Percentiles rank a stretch among this genome's conserved stretches.
These are phyloP conservation scores for Gorsachius magnificus DNA, from an alignment of 2,797 vertebrate genomes.

Conservation along the genomic window DNA sequence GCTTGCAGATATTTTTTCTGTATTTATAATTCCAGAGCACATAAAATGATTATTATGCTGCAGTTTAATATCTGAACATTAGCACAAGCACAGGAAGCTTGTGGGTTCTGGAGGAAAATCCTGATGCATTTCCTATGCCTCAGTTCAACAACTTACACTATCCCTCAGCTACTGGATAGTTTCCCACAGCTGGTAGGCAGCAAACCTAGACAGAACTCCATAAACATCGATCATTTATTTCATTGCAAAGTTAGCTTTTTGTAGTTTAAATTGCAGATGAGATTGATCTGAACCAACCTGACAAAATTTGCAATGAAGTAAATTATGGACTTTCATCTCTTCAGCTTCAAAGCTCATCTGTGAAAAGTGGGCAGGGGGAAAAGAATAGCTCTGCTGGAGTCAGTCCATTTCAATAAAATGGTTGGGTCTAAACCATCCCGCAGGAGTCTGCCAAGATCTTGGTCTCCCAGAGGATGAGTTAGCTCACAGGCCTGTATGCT, in stretches of 20 bases:
- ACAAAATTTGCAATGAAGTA: not conserved
- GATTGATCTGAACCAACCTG: not conserved
- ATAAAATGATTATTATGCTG: not conserved
- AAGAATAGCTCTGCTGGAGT: not conserved
- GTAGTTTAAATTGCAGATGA: slow-evolving; percentile 21
- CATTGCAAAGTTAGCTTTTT: not conserved
- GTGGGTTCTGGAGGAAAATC: not conserved
- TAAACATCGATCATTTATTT: slow-evolving; percentile 8
- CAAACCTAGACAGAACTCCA: not conserved
- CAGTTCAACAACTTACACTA: not conserved
- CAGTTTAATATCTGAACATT: not conserved
- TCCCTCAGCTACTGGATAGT: not conserved
- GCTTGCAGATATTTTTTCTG: not conserved
- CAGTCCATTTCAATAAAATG: not conserved
- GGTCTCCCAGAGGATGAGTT: not conserved
- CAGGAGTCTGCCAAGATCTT: not conserved
- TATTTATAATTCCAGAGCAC: not conserved
- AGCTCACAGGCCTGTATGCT: not conserved
- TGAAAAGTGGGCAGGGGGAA: not conserved
- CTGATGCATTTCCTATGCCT: not conserved
- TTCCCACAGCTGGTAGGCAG: not conserved
- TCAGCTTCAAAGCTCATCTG: not conserved
- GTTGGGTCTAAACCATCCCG: not conserved
- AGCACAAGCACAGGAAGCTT: not conserved
- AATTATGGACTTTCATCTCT: not conserved